Conservation (phyloP, 2,888 invertebrate genomes). For the Stenurella melanura region DNA sequence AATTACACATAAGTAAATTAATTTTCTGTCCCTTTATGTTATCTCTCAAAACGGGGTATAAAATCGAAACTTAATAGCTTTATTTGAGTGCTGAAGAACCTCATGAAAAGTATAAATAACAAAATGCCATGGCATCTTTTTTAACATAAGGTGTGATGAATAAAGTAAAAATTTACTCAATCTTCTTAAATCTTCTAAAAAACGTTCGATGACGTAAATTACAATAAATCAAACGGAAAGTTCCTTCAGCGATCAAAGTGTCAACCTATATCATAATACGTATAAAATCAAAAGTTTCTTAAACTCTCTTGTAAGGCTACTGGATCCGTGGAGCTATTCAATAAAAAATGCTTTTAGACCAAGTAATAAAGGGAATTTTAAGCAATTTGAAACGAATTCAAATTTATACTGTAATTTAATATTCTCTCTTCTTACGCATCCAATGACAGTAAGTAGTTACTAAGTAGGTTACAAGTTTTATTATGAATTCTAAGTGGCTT, state of each 20-base stretch:
- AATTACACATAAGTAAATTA: no score
- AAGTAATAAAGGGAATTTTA: slow-evolving; percentile 58
- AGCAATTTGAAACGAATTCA: slow-evolving; percentile 58
- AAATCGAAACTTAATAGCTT: no score
- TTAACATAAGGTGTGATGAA: background rate
- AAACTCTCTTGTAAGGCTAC: slow-evolving; percentile 22
- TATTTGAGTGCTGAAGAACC: no score
- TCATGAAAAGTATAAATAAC: no score
- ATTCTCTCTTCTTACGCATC: slow-evolving; percentile 53
- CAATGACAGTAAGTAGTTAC: slow-evolving; percentile 58
- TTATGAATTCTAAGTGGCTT: slow-evolving; percentile 49
- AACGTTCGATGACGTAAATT: slow-evolving; percentile 14
- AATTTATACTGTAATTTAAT: slow-evolving; percentile 60
- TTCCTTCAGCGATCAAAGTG: background rate
- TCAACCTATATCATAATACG: slow-evolving; percentile 13
- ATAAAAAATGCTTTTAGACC: slow-evolving; percentile 48
- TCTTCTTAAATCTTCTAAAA: background rate
- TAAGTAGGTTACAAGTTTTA: slow-evolving; percentile 57
- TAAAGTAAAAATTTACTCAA: background rate
- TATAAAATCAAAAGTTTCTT: slow-evolving; percentile 29
- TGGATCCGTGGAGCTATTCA: slow-evolving; percentile 30
- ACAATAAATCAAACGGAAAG: background rate
- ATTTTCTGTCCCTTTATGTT: no score
- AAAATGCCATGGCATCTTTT: background rate
- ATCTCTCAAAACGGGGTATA: no score